Conservation (phyloP, 2,888 invertebrate species). For the Latrodectus elegans region DNA sequence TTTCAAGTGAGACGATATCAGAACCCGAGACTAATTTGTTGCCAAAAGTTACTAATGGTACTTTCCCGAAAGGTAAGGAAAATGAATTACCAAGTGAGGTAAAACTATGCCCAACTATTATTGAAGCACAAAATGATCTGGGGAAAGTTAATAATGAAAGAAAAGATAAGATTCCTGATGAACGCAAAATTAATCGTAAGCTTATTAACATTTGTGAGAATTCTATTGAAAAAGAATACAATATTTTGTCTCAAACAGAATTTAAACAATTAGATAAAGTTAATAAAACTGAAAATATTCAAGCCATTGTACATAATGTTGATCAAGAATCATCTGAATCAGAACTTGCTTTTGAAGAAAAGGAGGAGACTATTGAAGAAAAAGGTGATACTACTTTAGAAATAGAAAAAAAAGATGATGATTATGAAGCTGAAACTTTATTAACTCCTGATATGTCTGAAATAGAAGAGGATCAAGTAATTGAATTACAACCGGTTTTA, state of each 20-base stretch:
- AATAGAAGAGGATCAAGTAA: slow-evolving; percentile 64
- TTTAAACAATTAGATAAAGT: slow-evolving; percentile 26
- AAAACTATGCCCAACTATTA: slow-evolving; percentile 8
- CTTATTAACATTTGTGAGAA: slow-evolving; percentile 55
- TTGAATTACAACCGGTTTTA: slow-evolving; percentile 46
- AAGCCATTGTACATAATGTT: slow-evolving; percentile 53
- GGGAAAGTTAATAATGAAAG: slow-evolving; percentile 51
- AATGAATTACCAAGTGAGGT: slow-evolving; percentile 45
- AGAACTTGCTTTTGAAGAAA: slow-evolving; percentile 62
- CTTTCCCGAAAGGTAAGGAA: slow-evolving; percentile 48
- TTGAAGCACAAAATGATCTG: slow-evolving; percentile 58
- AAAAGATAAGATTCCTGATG: slow-evolving; percentile 54
- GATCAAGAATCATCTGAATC: slow-evolving; percentile 70
- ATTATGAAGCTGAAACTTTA: slow-evolving; percentile 70
- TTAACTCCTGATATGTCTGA: slow-evolving; percentile 70
- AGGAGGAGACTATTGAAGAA: slow-evolving; percentile 36
- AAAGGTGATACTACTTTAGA: slow-evolving; percentile 9
- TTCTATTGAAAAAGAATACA: slow-evolving; percentile 53
- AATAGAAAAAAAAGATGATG: slow-evolving; percentile 61
- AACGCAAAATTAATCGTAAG: slow-evolving; percentile 49
- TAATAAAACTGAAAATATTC: slow-evolving; percentile 50
- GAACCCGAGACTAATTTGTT: slow-evolving; percentile 32
- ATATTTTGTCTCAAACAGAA: slow-evolving; percentile 39
- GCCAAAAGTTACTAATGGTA: slow-evolving; percentile 49
- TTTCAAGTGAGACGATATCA: slow-evolving; percentile 25